Evolutionary conservation across 2,113 vertebrate genomes (phyloP), one percentile per base, ranked within the genome.

Genomic region (Aegotheles bennettii): DNA sequence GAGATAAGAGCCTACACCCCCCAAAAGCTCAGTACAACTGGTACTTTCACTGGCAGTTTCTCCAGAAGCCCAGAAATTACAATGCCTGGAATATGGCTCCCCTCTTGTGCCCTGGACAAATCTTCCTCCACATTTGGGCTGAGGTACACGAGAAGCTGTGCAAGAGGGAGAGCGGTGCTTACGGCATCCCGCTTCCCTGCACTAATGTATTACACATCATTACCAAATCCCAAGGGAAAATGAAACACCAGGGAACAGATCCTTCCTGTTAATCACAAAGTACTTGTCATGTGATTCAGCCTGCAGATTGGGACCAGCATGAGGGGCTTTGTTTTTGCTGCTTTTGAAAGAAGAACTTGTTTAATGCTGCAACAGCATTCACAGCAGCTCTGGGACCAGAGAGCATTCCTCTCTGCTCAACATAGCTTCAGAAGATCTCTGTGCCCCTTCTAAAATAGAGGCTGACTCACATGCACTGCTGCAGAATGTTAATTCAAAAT

Each of bases 291-390:
- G 90, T 95, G 90, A 94, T 57, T 94, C 43, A 68, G 79, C 69
- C 69, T 68, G 80, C 90, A 90, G 75, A 86, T 6, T 84, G 93
- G 16, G 1, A 90, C 90, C 71, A 75, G 90, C 56, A 12, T 47
- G 73, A 86, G 69, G 36, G 65, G 31, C 21, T 90, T 95, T 90
- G 82, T 2, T 84, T 90, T 76, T 54, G 54, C 88, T 90, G 67
- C 59, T 93, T 96, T 88, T 90, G 87, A 96, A 94, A 88, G 59
- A 95, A 92, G 54, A 90, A 76, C 87, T 96, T 88, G 87, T 95
- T 91, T 77, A 93, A 90, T 69, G 73, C 75, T 90, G 63, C 80
- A 95, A 53, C 38, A 87, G 87, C 84, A 89, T 83, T 89, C 74
- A 78, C 51, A 95, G 75, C 68, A 94, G 61, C 78, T 89, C 92